Percentiles rank a stretch among this genome's conserved stretches.
phyloP scores from a whole-genome alignment of 2,888 invertebrate genomes.

The Buathra laborator region DNA sequence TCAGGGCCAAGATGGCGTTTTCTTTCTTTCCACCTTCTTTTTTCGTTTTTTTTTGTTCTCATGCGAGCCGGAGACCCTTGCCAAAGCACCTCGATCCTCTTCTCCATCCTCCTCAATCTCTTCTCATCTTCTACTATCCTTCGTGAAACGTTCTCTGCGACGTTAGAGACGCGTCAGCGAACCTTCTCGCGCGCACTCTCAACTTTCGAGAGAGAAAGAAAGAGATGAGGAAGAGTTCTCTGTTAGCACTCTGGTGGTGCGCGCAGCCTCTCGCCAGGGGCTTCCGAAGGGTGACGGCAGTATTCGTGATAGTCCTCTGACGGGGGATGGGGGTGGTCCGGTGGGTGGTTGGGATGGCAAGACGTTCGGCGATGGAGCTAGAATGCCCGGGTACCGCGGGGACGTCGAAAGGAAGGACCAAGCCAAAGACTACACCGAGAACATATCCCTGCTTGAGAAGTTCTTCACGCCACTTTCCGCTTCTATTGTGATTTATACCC shows the following conservation, averaged over 20 bases:
- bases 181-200: constrained; percentile 48
- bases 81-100: constrained; percentile 37
- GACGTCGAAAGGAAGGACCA: constrained; percentile 63
- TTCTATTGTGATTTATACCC: constrained; percentile 85
- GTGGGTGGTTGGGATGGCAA: constrained; percentile 64
- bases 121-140: constrained; percentile 29
- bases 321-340: constrained; percentile 47
- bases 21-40: constrained; percentile 9
- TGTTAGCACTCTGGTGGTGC: constrained; percentile 54
- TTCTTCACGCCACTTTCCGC: constrained; percentile 83
- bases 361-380: constrained; percentile 32
- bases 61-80: constrained; percentile 33
- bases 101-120: constrained; percentile 5
- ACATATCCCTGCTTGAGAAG: constrained; percentile 82
- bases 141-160: constrained; percentile 57
- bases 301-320: constrained; percentile 40
- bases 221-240: constrained; percentile 22
- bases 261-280: constrained; percentile 31
- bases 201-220: not conserved
- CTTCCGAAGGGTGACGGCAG: constrained; percentile 58
- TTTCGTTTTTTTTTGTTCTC: constrained; percentile 26
- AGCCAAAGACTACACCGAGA: constrained; percentile 71
- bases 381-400: constrained; percentile 54
- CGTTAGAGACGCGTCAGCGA: constrained; percentile 68
- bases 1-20: constrained; percentile 47